Conservation (phyloP, 2,113 vertebrate genomes). For the Enhydra lutris region DNA sequence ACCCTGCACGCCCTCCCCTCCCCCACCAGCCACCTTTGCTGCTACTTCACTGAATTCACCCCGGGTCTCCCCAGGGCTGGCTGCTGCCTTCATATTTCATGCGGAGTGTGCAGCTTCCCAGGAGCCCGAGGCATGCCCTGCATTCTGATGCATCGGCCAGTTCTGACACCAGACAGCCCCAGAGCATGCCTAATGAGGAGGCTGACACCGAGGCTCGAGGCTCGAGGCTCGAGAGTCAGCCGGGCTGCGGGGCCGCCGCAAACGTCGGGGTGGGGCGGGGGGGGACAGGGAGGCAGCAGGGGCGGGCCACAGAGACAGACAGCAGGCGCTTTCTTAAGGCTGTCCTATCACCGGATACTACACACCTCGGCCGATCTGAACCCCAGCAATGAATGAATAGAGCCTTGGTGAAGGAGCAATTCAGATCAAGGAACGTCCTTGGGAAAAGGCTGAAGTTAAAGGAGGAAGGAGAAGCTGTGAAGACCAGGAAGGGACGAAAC, state of each 20-base stretch:
- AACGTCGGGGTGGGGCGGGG: background rate
- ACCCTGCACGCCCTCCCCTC: background rate
- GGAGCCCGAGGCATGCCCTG: constrained; percentile 56
- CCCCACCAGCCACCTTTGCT: background rate
- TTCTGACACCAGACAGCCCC: constrained; percentile 3
- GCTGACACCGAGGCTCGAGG: background rate
- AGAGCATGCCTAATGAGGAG: constrained; percentile 42
- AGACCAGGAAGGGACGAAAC: background rate
- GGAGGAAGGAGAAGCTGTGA: background rate
- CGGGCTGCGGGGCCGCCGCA: background rate
- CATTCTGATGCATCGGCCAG: constrained; percentile 61
- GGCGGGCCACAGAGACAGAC: background rate
- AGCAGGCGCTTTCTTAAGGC: background rate
- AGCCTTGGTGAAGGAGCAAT: background rate
- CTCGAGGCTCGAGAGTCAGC: background rate
- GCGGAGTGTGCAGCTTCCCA: constrained; percentile 59
- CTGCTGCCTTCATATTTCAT: constrained; percentile 66
- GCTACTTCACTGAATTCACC: background rate
- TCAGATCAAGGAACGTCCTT: background rate
- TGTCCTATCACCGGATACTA: background rate
- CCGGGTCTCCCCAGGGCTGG: constrained; percentile 36
- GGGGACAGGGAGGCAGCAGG: background rate
- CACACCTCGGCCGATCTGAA: background rate
- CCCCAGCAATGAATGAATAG: background rate
- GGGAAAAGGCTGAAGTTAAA: background rate